Conservation (phyloP, 2,888 invertebrate genomes). For the Clusia tigrina region DNA sequence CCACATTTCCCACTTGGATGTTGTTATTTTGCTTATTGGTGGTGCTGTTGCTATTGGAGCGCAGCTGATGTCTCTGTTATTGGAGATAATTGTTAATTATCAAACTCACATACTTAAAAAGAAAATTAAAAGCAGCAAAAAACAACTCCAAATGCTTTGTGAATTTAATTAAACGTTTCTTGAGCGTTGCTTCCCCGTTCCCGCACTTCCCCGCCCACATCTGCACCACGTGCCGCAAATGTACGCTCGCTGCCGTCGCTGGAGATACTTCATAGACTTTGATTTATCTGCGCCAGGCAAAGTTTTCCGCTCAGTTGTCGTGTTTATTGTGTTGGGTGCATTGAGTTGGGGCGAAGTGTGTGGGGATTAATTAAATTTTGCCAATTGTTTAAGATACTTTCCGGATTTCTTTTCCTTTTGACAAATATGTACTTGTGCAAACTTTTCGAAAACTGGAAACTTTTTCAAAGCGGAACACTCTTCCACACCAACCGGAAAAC, state of each 20-base stretch:
- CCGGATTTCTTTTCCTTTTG: no score
- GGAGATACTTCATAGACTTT: background rate
- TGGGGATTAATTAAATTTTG: no score
- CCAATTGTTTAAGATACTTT: no score
- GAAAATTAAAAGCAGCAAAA: background rate
- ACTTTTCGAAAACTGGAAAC: no score
- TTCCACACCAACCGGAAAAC: no score
- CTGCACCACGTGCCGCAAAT: background rate
- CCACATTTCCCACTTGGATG: no score
- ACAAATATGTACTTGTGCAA: no score
- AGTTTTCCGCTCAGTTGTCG: background rate
- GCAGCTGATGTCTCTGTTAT: background rate
- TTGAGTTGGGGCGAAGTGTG: no score
- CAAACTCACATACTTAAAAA: background rate
- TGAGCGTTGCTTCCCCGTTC: background rate
- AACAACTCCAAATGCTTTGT: background rate
- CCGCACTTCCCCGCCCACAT: background rate
- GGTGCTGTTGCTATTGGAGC: background rate
- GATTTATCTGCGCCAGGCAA: background rate
- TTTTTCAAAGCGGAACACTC: no score
- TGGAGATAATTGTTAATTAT: constrained; percentile 8
- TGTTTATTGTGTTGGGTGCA: background rate
- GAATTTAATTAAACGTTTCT: background rate
- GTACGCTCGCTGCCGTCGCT: background rate
- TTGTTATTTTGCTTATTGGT: background rate